Evolutionary conservation across 2,888 invertebrate species (phyloP), one percentile per base, ranked within the genome.

Genomic region (Stenodema calcarata): DNA sequence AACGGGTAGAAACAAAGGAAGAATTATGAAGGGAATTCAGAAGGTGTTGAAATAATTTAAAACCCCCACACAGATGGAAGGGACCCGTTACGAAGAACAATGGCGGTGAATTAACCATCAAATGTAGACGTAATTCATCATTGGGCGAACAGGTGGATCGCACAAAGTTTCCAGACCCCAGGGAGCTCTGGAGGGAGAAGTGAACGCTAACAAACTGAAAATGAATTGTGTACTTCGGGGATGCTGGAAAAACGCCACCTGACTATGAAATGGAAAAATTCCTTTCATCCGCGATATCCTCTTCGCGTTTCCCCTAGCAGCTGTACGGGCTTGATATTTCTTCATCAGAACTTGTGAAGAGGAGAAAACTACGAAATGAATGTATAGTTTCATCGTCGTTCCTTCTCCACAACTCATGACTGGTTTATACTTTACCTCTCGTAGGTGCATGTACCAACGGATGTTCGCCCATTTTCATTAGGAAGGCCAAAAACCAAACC

Each of bases 151-250:
- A 76, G 41, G 30, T 41, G 75, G 35, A 14, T 50, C 16, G 50
- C 50, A 50, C n/a, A 50, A 50, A 50, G 50, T 16, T 50, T 47
- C n/a, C 6, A n/a, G n/a, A 18, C n/a, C n/a, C 50, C 50, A 6
- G 50, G 50, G 50, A 18, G n/a, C 16, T 27, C 18, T 14, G 70
- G 27, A 70, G 16, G 41, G 41, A 35, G 14, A 41, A 41, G 75
- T 11, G 14, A 7, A n/a, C 16, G 70, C 14, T 27, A 41, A 76
- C 75, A 76, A 76, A 76, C 35, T 76, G 75, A 41, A 41, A 76
- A 76, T 76, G 75, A 76, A 76, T 70, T 76, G 75, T 76, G 75
- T 76, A 76, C 75, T 30, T 76, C 50, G 14, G 50, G 50, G 50
- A 50, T 50, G 4, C 50, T n/a, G 50, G 44, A 50, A 50, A 50